Evolutionary conservation across 2,113 vertebrate genomes (phyloP).

Genomic region (Cnemophilus loriae): DNA sequence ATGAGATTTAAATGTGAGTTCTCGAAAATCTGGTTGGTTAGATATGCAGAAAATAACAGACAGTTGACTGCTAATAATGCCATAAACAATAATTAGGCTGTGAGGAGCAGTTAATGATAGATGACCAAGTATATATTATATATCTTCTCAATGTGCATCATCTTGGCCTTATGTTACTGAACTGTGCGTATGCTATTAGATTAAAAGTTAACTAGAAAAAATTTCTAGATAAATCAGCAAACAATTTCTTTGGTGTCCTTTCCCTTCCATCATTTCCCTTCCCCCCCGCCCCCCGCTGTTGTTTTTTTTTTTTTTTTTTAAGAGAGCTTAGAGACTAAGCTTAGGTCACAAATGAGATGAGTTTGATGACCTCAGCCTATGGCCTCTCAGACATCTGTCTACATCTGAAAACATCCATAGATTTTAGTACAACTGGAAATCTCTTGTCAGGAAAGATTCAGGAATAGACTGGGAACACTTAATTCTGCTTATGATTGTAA

Average conservation of each 20-base stretch:
- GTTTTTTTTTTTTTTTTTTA: neutral
- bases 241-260: neutral
- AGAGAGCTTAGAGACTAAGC: neutral
- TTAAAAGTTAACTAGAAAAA: neutral
- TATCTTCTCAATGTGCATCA: neutral
- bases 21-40: neutral
- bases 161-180: neutral
- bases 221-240: neutral
- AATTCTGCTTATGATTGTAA: neutral
- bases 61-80: neutral
- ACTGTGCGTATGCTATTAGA: rapidly evolving
- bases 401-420: neutral
- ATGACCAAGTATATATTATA: neutral
- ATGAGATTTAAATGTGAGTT: neutral
- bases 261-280: neutral
- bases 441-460: neutral
- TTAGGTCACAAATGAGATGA: slow-evolving; percentile 46
- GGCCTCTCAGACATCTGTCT: slow-evolving; percentile 44
- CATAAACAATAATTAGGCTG: neutral
- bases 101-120: neutral
- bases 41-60: neutral
- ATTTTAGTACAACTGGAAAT: slow-evolving; percentile 21
- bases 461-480: neutral
- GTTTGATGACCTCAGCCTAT: slow-evolving; percentile 36
- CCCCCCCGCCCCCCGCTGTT: rapidly evolving